phyloP scores from a whole-genome alignment of 2,797 vertebrate genomes.

The Streptopelia turtur region DNA sequence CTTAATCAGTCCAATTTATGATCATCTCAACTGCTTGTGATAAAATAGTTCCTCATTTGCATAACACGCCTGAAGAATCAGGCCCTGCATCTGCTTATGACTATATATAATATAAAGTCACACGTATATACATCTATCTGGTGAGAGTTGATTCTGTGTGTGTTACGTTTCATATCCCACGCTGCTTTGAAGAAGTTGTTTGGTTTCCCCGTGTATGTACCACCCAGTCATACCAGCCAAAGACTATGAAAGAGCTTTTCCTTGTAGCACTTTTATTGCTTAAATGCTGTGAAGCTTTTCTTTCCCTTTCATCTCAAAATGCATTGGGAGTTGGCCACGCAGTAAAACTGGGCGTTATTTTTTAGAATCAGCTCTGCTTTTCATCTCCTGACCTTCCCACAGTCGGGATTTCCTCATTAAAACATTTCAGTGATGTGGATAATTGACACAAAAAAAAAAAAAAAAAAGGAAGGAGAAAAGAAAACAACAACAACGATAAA shows the following conservation, averaged over 20 bases:
- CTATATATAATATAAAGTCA: not conserved
- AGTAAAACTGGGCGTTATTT: conserved; percentile 59
- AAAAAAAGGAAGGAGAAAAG: conserved; percentile 15
- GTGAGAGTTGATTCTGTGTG: not conserved
- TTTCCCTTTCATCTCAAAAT: conserved; percentile 49
- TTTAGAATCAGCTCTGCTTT: conserved; percentile 59
- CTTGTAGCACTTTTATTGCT: conserved; percentile 43
- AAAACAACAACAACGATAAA: not conserved
- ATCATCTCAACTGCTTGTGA: conserved; percentile 33
- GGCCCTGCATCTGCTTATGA: not conserved
- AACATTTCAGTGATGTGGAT: conserved; percentile 29
- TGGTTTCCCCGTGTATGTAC: not conserved
- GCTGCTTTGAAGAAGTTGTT: conserved; percentile 44
- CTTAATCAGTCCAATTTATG: conserved; percentile 58
- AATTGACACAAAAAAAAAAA: conserved; percentile 19
- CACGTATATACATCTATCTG: not conserved
- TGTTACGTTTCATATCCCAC: conserved; percentile 15
- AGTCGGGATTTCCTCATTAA: conserved; percentile 67
- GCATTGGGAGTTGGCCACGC: not conserved
- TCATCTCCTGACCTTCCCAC: conserved; percentile 38
- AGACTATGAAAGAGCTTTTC: conserved; percentile 43
- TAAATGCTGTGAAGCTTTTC: conserved; percentile 34
- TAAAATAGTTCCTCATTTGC: conserved; percentile 45
- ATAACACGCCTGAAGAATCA: conserved; percentile 48
- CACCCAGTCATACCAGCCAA: not conserved